These are phyloP conservation scores for Tenthredo distinguenda DNA, from an alignment of 2,888 invertebrate genomes.

Conservation along the genomic window DNA sequence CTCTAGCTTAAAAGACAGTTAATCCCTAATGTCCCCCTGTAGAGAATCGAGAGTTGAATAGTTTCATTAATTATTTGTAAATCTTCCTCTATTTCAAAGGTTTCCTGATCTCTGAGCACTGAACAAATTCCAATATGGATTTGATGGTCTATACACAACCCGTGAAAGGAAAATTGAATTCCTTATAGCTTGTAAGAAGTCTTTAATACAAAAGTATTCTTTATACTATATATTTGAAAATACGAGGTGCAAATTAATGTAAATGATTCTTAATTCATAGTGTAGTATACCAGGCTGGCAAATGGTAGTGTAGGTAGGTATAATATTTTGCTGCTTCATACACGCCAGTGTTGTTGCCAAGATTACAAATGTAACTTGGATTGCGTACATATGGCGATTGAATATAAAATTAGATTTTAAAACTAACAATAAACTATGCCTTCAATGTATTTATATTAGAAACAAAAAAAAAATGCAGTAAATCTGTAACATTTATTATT, in stretches of 20 bases:
- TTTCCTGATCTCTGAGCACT: neutral
- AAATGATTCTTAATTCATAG: neutral
- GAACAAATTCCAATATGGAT: neutral
- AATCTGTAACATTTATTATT: neutral
- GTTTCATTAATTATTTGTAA: neutral
- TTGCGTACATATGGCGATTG: neutral
- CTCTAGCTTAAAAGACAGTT: neutral
- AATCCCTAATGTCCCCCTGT: too few relatives aligned
- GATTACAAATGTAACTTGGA: neutral
- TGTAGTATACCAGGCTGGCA: neutral
- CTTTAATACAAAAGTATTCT: neutral
- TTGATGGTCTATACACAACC: neutral
- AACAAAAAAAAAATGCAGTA: neutral
- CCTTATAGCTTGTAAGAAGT: neutral
- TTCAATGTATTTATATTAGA: neutral
- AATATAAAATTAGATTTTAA: neutral
- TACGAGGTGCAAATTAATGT: neutral
- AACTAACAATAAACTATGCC: conserved; percentile 17
- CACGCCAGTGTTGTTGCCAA: neutral
- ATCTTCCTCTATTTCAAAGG: neutral
- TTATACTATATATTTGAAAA: neutral
- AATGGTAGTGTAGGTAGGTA: neutral
- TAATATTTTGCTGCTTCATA: neutral
- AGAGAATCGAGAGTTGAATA: neutral
- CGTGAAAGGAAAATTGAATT: neutral